These are phyloP conservation scores for Mongoloraphidia duomilia DNA, from an alignment of 2,888 invertebrate species.

Conservation along the genomic window DNA sequence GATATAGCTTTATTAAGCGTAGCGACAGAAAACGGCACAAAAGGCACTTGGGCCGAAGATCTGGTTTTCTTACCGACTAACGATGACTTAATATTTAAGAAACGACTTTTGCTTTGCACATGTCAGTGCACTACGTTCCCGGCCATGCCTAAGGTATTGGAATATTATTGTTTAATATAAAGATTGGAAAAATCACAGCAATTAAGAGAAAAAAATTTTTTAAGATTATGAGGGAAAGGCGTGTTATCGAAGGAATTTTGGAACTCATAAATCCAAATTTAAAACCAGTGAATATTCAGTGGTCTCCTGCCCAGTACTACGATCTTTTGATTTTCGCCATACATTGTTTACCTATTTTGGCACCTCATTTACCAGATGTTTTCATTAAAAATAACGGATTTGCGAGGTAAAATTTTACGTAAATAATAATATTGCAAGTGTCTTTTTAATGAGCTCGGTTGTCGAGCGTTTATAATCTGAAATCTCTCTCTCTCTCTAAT, in stretches of 20 bases:
- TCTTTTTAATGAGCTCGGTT: conserved; percentile 17
- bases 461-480: not conserved
- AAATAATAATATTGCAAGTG: not conserved
- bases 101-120: conserved; percentile 21
- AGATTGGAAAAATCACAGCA: not conserved
- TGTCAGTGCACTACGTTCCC: conserved; percentile 16
- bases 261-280: conserved; percentile 16
- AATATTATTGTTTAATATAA: not conserved
- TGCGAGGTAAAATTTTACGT: conserved; percentile 16
- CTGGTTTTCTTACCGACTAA: conserved; percentile 17
- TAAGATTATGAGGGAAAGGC: conserved; percentile 18
- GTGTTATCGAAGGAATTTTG: conserved; percentile 17
- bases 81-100: conserved; percentile 24
- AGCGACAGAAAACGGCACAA: conserved; percentile 18
- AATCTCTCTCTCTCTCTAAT: too few species aligned
- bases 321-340: conserved; percentile 19
- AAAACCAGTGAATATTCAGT: conserved; percentile 7
- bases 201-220: too few species aligned
- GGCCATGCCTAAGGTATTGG: conserved; percentile 4
- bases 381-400: conserved; percentile 21
- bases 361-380: conserved; percentile 19
- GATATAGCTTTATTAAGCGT: conserved; percentile 21
- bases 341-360: conserved; percentile 18
- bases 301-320: conserved; percentile 19
- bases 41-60: conserved; percentile 20